Conservation (phyloP, 2,797 vertebrate genomes). For the Falco columbarius region DNA sequence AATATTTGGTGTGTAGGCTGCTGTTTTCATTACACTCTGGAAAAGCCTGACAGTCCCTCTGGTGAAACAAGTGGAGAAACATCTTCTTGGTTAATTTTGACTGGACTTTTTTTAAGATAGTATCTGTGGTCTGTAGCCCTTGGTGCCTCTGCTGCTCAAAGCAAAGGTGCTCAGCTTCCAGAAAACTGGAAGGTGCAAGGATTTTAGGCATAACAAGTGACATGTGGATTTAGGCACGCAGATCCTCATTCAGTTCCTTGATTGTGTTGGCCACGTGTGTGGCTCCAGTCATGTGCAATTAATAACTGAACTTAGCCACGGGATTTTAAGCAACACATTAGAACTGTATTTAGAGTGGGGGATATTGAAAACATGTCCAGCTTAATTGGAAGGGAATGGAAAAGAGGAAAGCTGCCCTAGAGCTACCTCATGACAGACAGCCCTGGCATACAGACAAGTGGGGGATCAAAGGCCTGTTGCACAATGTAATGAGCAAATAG, state of each 20-base stretch:
- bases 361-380: slow-evolving; percentile 10
- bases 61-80: background rate
- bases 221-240: background rate
- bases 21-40: background rate
- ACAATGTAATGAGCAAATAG: slow-evolving; percentile 41
- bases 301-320: background rate
- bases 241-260: background rate
- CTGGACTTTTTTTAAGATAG: background rate
- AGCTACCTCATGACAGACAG: background rate
- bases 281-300: background rate
- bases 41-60: background rate
- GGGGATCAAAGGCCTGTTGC: slow-evolving; percentile 1
- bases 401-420: background rate
- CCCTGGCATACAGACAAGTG: background rate
- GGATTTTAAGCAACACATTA: background rate
- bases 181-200: background rate
- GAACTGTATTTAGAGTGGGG: background rate
- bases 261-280: background rate
- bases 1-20: background rate
- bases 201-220: background rate
- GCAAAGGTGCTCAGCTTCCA: background rate
- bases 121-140: background rate
- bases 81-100: background rate
- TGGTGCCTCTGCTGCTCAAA: background rate
- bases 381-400: slow-evolving; percentile 4